phyloP scores from a whole-genome alignment of 1,140 invertebrate species.

The Sminthurides bifidus region DNA sequence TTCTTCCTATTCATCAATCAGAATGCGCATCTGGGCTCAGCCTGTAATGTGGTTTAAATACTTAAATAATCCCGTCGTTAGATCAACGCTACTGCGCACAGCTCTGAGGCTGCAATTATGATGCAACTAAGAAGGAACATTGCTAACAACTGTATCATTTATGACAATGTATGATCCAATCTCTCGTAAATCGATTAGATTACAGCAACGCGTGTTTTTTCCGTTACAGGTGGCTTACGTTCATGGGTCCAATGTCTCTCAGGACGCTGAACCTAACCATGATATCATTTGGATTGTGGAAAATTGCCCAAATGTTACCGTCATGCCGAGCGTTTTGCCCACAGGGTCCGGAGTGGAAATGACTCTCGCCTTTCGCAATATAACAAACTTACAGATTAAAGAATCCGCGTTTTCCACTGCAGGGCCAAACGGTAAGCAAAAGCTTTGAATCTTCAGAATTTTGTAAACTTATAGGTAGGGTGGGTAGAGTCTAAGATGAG shows the following conservation, averaged over 20 bases:
- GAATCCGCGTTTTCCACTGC: constrained; percentile 24
- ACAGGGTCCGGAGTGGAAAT: constrained; percentile 9
- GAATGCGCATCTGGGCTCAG: no score
- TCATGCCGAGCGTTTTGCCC: constrained; percentile 7
- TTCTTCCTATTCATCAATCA: no score
- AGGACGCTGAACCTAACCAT: constrained; percentile 3
- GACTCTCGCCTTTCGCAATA: constrained; percentile 12
- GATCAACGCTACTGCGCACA: no score
- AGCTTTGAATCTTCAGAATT: background rate
- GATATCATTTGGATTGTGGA: constrained; percentile 17
- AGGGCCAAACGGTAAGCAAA: constrained; percentile 1
- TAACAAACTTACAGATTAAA: constrained; percentile 10
- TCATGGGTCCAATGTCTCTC: background rate
- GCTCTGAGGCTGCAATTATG: no score
- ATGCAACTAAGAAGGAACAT: no score
- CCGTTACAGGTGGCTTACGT: background rate
- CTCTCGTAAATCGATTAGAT: background rate
- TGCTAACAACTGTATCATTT: background rate
- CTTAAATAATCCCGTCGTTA: no score
- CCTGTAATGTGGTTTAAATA: no score
- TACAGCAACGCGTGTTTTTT: background rate
- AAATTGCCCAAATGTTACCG: constrained; percentile 9
- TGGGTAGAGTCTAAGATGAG: background rate
- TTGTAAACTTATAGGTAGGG: background rate
- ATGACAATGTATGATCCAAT: background rate